phyloP scores from a whole-genome alignment of 2,888 invertebrate species.

The Nephrotoma flavescens region DNA sequence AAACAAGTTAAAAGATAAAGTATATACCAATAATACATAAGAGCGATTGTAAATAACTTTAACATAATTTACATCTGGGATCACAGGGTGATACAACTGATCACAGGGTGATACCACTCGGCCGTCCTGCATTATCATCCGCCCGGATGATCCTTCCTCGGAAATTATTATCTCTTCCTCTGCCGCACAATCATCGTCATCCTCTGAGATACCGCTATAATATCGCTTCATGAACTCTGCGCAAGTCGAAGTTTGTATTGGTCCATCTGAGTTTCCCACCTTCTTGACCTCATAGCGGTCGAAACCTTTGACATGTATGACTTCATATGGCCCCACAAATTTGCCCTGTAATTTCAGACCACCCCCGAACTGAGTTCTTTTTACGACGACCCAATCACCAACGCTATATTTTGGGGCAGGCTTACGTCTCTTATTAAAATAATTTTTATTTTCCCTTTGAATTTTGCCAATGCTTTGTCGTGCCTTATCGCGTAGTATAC shows the following conservation, averaged over 20 bases:
- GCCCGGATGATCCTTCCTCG: not conserved
- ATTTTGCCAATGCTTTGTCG: slow-evolving; percentile 13
- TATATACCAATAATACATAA: too few relatives aligned
- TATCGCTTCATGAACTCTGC: slow-evolving; percentile 11
- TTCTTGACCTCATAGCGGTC: slow-evolving; percentile 12
- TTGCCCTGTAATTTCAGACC: slow-evolving; percentile 10
- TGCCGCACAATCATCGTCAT: not conserved
- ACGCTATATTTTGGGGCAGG: too few relatives aligned
- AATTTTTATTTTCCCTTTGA: slow-evolving; percentile 7
- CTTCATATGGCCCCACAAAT: slow-evolving; percentile 9
- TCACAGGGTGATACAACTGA: too few relatives aligned
- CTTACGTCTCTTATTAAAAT: too few relatives aligned
- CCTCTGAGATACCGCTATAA: not conserved
- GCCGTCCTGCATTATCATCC: not conserved
- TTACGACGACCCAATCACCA: slow-evolving; percentile 7
- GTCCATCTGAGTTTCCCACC: slow-evolving; percentile 10
- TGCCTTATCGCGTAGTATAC: slow-evolving; percentile 8
- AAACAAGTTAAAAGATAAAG: too few relatives aligned
- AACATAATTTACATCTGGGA: too few relatives aligned
- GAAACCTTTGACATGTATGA: slow-evolving; percentile 7
- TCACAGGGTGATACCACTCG: too few relatives aligned
- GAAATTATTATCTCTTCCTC: not conserved
- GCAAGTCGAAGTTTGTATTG: slow-evolving; percentile 6
- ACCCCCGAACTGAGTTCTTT: slow-evolving; percentile 10
- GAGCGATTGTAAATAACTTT: too few relatives aligned